phyloP scores from a whole-genome alignment of 2,888 invertebrate species.

The Tipula lateralis region DNA sequence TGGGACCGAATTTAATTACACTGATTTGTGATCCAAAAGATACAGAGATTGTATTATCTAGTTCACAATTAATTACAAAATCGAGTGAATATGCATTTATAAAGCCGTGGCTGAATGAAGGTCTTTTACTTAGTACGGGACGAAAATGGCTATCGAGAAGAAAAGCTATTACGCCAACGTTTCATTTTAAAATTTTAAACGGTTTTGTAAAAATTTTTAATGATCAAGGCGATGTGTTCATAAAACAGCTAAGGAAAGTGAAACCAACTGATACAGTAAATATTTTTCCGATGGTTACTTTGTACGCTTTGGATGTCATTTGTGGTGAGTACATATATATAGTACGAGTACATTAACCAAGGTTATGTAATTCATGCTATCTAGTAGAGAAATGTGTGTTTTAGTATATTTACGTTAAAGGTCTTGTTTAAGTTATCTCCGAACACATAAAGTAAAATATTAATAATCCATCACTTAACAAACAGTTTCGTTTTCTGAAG shows the following conservation, averaged over 20 bases:
- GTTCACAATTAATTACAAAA: conserved; percentile 51
- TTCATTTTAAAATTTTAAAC: conserved; percentile 73
- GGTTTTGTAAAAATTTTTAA: conserved; percentile 68
- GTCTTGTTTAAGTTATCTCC: too few species aligned
- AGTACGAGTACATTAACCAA: too few species aligned
- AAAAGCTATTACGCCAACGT: conserved; percentile 71
- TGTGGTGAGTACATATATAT: conserved; percentile 57
- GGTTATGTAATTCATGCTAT: too few species aligned
- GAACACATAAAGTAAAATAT: too few species aligned
- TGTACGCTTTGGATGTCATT: conserved; percentile 59
- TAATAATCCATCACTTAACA: too few species aligned
- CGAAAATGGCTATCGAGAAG: conserved; percentile 60
- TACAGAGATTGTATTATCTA: conserved; percentile 40
- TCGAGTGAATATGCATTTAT: conserved; percentile 51
- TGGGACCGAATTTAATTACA: conserved; percentile 37
- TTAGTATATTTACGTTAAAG: too few species aligned
- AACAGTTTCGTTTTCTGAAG: too few species aligned
- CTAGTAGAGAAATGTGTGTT: too few species aligned
- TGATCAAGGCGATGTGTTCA: conserved; percentile 55
- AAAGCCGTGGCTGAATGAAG: conserved; percentile 53
- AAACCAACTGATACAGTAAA: conserved; percentile 51
- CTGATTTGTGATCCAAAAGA: conserved; percentile 41
- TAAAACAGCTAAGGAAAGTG: conserved; percentile 38
- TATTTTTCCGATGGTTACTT: conserved; percentile 58
- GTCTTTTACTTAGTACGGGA: conserved; percentile 52